Base-by-base conservation (phyloP, 2,888 invertebrate species). In the Halictus ligatus region DNA sequence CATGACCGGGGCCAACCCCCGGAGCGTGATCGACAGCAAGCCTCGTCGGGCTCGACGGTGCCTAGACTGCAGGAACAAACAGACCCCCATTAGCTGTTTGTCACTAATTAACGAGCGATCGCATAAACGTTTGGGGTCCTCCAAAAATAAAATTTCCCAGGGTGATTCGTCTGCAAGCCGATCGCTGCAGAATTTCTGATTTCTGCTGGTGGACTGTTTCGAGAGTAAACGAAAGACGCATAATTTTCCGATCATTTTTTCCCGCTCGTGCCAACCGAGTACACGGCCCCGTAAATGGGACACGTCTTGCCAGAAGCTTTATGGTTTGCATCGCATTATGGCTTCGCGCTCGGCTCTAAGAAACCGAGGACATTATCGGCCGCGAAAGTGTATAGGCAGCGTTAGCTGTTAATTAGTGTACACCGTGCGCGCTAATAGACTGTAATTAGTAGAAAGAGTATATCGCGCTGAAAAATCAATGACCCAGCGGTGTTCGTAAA, bases 21-120 rank as follows among this genome's bases (percentile, higher is more conserved):
- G 40, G 60, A 77, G 77, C 81, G 48, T 64, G 82, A 76, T 83
- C 80, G 75, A 81, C 80, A 87, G 85, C 80, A 89, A 83, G 78
- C 84, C 81, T 54, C 67, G 79, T 8, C 64, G 81, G 48, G 80
- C 79, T 85, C 69, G 71, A 77, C 40, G 25, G 8, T 6, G 10
- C 15, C 60, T 46, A 50, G 50, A 72, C 75, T 50, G 54, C 4
- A 43, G 50, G 50, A 40, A 35, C 81, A 67, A 86, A 81, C 48
- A 80, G 54, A 81, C 50, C 75, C 72, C 75, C 72, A 78, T 85
- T 75, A 78, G 78, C 54, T 50, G 75, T 75, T 85, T 75, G 60
- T 86, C 60, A 46, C 74, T 43, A 79, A 46, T 79, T 79, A 71
- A 43, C 84, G 18, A 35, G 10, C 3, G 58, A 8, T 15, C 25